phyloP scores from a whole-genome alignment of 2,113 vertebrate species.

The Chloropsis hardwickii region DNA sequence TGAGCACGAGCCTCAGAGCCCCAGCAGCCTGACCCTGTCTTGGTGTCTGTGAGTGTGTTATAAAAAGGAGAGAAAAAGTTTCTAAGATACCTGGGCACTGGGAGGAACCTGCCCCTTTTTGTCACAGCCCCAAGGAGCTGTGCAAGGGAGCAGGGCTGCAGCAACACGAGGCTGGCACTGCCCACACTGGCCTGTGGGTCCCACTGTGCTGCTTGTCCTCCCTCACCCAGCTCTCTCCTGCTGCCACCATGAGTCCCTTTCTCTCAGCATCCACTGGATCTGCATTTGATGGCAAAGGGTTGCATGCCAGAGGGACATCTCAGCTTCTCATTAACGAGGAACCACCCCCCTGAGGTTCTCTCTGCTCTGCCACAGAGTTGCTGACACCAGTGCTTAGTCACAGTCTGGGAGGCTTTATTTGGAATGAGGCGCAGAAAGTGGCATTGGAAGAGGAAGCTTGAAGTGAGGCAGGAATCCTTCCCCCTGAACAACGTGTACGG shows the following conservation, averaged over 20 bases:
- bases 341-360: background rate
- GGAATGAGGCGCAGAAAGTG: constrained; percentile 29
- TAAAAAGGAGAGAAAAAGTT: background rate
- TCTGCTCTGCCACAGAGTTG: background rate
- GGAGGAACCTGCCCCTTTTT: background rate
- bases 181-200: background rate
- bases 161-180: background rate
- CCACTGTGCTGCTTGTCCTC: background rate
- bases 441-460: constrained; percentile 7
- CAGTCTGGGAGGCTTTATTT: background rate
- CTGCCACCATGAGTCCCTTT: background rate
- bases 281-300: background rate
- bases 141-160: background rate
- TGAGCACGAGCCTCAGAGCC: fast-evolving
- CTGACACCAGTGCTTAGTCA: constrained; percentile 49
- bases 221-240: background rate
- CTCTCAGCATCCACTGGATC: background rate
- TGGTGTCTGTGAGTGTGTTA: background rate
- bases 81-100: background rate
- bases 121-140: background rate
- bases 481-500: background rate
- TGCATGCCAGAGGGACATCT: background rate
- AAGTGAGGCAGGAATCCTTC: constrained; percentile 23
- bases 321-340: background rate
- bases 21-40: background rate